Evolutionary conservation across 2,888 invertebrate genomes (phyloP), one percentile per base, ranked within the genome.

Genomic region (Tholera decimalis): DNA sequence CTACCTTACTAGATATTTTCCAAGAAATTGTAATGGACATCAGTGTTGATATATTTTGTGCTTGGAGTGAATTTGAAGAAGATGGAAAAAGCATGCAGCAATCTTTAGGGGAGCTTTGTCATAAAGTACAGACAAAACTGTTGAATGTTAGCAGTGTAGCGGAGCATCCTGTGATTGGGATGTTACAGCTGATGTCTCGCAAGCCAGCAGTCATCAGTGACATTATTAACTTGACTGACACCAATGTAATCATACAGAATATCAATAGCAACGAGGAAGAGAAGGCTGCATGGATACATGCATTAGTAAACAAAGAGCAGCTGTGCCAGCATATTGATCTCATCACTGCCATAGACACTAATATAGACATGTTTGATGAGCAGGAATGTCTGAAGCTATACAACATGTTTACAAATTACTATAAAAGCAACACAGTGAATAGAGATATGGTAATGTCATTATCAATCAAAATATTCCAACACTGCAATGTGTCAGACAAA

Each of bases 1-100:
- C 69, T 13, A 71, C 79, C 2, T 68, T 95, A 73, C 64, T 95
- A 55, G 92, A 94, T 71, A 84, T 83, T 67, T 91, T 88, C 67
- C 88, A 92, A 77, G 85, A 84, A 39, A 80, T 93, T 30, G 87
- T 93, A 13, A 94, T 94, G 93, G 90, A 87, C 72, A 84, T 95
- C 0, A 95, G 89, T 85, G 89, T 95, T 22, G 92, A 94, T 62
- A 89, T 93, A 68, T 95, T 91, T 81, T 95, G 95, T 84, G 88
- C 92, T 13, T 95, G 95, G 95, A 92, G 92, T 85, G 95, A 95
- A 74, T 91, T 89, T 88, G 91, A 91, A 72, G 89, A 91, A 18
- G 81, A 88, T 72, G 89, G 87, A 1, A 88, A 86, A 83, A 94
- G 77, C 63, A 88, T 93, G 89, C 95, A 95, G 68, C 89, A 91